Evolutionary conservation across 2,113 vertebrate species (phyloP).

Genomic region (Nettapus auritus): DNA sequence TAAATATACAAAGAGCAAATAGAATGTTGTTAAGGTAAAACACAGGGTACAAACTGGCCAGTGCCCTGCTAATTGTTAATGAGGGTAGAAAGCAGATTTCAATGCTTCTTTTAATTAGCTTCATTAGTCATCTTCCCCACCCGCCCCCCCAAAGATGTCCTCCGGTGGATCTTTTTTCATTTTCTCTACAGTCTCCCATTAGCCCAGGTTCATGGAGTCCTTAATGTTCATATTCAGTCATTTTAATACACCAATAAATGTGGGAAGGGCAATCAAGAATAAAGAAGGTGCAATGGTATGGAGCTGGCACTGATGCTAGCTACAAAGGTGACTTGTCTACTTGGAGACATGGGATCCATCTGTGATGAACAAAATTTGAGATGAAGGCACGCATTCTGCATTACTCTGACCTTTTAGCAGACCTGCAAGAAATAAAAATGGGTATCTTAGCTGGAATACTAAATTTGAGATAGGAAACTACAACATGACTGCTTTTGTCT

Average conservation of each 20-base stretch:
- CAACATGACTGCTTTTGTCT: slow-evolving; percentile 71
- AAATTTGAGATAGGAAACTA: slow-evolving; percentile 70
- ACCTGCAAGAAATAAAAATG: slow-evolving; percentile 89
- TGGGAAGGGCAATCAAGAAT: slow-evolving; percentile 87
- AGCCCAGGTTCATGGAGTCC: slow-evolving; percentile 90
- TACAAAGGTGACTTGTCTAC: slow-evolving; percentile 91
- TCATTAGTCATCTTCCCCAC: slow-evolving; percentile 87
- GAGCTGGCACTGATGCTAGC: slow-evolving; percentile 85
- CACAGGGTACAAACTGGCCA: slow-evolving; percentile 87
- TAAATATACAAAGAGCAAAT: slow-evolving; percentile 98
- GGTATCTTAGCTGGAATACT: slow-evolving; percentile 80
- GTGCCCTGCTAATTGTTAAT: slow-evolving; percentile 91
- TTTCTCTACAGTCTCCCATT: slow-evolving; percentile 85
- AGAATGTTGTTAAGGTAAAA: slow-evolving; percentile 93
- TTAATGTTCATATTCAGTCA: slow-evolving; percentile 89
- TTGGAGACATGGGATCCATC: slow-evolving; percentile 85
- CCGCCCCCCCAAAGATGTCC: slow-evolving; percentile 81
- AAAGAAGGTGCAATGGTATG: slow-evolving; percentile 87
- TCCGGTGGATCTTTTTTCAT: slow-evolving; percentile 81
- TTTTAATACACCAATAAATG: slow-evolving; percentile 89
- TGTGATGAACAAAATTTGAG: slow-evolving; percentile 95
- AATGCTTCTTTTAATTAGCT: slow-evolving; percentile 90
- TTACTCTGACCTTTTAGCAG: slow-evolving; percentile 92
- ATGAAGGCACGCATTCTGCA: slow-evolving; percentile 99
- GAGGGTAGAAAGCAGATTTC: slow-evolving; percentile 89